phyloP scores from a whole-genome alignment of 2,113 vertebrate genomes.

The Centropus bengalensis region DNA sequence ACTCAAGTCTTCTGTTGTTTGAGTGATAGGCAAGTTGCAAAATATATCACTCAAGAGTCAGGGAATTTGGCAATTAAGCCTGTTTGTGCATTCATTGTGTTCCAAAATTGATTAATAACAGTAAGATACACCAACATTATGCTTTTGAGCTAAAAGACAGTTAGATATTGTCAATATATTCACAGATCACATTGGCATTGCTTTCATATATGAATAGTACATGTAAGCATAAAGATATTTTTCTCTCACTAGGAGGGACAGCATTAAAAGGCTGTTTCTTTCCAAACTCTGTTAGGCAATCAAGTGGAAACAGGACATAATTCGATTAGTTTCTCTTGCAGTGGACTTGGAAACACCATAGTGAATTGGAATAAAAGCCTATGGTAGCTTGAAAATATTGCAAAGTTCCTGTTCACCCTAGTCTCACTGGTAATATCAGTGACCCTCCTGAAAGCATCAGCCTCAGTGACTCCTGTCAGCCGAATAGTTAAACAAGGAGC shows the following conservation, averaged over 20 bases:
- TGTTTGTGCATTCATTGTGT: conserved; percentile 35
- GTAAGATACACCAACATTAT: conserved; percentile 5
- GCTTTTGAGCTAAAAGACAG: conserved; percentile 29
- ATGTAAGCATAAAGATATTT: not conserved
- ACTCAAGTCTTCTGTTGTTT: conserved; percentile 28
- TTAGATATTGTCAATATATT: conserved; percentile 46
- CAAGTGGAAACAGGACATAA: conserved; percentile 8
- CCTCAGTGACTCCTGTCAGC: not conserved
- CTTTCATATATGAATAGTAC: not conserved
- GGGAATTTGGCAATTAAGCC: conserved; percentile 39
- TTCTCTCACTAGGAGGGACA: conserved; percentile 1
- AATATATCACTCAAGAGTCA: conserved; percentile 49
- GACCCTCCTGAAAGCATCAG: not conserved
- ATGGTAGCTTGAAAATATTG: not conserved
- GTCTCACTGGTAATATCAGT: not conserved
- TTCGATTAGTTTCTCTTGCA: not conserved
- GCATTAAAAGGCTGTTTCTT: conserved; percentile 12
- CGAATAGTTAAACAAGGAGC: not conserved
- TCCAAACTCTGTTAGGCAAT: not conserved
- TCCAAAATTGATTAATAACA: conserved; percentile 59
- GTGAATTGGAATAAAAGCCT: not conserved
- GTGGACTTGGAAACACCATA: not conserved
- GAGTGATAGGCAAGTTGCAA: conserved; percentile 58
- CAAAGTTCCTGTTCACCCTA: not conserved
- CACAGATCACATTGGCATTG: conserved; percentile 19